Percentiles rank a stretch among this genome's conserved stretches.
phyloP scores from a whole-genome alignment of 1,140 invertebrate genomes.

The Laupala kohalensis region DNA sequence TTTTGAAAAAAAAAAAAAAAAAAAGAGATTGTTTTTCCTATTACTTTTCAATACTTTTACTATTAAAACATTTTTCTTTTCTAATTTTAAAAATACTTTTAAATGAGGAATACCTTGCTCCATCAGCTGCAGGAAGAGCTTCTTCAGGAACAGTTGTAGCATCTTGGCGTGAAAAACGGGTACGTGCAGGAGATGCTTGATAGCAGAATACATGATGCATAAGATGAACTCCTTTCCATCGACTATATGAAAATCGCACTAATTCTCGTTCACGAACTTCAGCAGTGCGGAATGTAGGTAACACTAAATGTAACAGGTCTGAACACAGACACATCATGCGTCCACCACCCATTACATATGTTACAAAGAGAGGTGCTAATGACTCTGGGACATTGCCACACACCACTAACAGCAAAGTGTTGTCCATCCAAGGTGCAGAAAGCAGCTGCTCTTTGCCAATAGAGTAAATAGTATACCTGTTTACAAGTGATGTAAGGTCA shows the following conservation, averaged over 20 bases:
- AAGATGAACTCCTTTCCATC: constrained; percentile 68
- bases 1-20: no score
- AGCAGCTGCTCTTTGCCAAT: constrained; percentile 46
- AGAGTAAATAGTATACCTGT: constrained; percentile 61
- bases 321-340: constrained; percentile 70
- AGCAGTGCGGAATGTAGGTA: constrained; percentile 66
- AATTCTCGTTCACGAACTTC: constrained; percentile 69
- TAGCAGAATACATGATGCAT: constrained; percentile 80
- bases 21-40: no score
- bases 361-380: constrained; percentile 47
- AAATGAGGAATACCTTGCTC: neutral
- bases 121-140: neutral
- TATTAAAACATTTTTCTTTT: no score
- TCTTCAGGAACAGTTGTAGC: constrained; percentile 14
- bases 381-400: constrained; percentile 55
- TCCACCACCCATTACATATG: constrained; percentile 59
- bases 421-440: constrained; percentile 51
- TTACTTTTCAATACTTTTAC: no score
- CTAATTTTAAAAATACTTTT: no score
- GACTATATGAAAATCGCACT: constrained; percentile 66
- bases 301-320: constrained; percentile 58
- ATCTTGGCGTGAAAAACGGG: constrained; percentile 39
- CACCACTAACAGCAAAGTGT: constrained; percentile 59
- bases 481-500: no score
- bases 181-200: constrained; percentile 63